A percentile compares a stretch with the other conserved stretches of the same genome.
Evolutionary conservation across 92 coral and sea anemone species (phyloP).

Genomic region (Zoanthus gigantus): DNA sequence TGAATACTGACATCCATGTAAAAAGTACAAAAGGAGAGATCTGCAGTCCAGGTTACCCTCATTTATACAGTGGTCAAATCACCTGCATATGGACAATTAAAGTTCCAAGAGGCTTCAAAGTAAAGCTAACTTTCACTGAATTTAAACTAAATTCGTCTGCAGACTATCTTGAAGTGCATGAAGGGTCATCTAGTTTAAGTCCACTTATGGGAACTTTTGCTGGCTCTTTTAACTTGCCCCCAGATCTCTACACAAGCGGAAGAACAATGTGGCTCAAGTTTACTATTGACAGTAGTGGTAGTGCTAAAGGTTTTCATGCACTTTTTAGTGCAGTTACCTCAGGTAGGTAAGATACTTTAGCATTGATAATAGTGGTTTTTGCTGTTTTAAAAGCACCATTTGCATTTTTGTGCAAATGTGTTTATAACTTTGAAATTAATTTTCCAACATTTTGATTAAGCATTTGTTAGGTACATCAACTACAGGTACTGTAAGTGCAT

Average conservation of each 20-base stretch:
- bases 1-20: neutral
- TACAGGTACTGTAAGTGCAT: too few species aligned
- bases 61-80: constrained; percentile 11
- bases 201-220: constrained; percentile 1
- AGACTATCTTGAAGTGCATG: constrained; percentile 28
- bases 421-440: too few species aligned
- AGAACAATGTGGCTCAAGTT: constrained; percentile 28
- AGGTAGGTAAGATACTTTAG: constrained; percentile 11
- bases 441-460: too few species aligned
- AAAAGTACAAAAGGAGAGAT: constrained; percentile 12
- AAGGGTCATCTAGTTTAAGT: neutral
- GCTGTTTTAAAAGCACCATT: neutral
- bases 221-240: neutral
- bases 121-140: constrained; percentile 13
- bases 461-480: too few species aligned
- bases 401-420: too few species aligned
- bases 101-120: constrained; percentile 25
- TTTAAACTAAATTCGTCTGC: neutral
- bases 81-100: constrained; percentile 24
- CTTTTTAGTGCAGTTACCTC: constrained; percentile 17
- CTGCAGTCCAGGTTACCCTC: constrained; percentile 17
- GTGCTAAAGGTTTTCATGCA: constrained; percentile 27
- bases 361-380: neutral
- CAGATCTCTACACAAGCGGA: constrained; percentile 30
- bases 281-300: constrained; percentile 4